A percentile compares a stretch with the other conserved stretches of the same genome.
Evolutionary conservation across 2,888 invertebrate species (phyloP).

Genomic region (Lasioglossum marginatum): DNA sequence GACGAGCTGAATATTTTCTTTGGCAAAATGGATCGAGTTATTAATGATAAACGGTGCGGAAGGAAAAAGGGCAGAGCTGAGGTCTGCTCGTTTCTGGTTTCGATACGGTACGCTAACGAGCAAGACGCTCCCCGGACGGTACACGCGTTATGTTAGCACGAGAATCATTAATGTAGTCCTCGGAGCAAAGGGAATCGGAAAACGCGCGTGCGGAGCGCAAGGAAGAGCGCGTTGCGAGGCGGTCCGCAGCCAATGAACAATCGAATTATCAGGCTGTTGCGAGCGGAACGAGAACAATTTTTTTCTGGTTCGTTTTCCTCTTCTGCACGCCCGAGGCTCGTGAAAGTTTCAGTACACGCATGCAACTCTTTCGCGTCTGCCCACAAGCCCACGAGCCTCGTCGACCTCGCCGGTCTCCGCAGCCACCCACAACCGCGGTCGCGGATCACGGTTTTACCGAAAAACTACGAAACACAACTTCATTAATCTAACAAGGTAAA

Average conservation of each 20-base stretch:
- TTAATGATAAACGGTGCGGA: conserved; percentile 22
- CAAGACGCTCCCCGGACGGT: conserved; percentile 9
- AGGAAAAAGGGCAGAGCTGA: not conserved
- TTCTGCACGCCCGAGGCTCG: conserved; percentile 42
- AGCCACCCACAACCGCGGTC: not conserved
- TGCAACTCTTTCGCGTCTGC: conserved; percentile 27
- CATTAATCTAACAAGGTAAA: conserved; percentile 61
- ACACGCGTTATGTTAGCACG: conserved; percentile 35
- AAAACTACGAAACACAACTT: conserved; percentile 55
- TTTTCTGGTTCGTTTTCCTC: conserved; percentile 57
- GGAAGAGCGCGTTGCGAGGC: conserved; percentile 29
- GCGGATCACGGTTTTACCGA: conserved; percentile 42
- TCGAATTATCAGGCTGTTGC: conserved; percentile 65
- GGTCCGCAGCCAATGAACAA: conserved; percentile 45
- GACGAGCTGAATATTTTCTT: conserved; percentile 34
- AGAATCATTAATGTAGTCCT: conserved; percentile 62
- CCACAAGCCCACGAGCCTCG: not conserved
- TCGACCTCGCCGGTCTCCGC: not conserved
- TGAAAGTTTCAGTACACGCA: conserved; percentile 57
- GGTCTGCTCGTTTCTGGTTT: conserved; percentile 13
- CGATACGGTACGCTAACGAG: conserved; percentile 60
- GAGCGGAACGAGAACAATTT: conserved; percentile 56
- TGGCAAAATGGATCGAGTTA: conserved; percentile 43
- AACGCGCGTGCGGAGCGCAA: conserved; percentile 42
- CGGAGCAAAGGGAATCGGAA: conserved; percentile 61